Evolutionary conservation across 2,888 invertebrate genomes (phyloP).

Genomic region (Thelaira solivaga): DNA sequence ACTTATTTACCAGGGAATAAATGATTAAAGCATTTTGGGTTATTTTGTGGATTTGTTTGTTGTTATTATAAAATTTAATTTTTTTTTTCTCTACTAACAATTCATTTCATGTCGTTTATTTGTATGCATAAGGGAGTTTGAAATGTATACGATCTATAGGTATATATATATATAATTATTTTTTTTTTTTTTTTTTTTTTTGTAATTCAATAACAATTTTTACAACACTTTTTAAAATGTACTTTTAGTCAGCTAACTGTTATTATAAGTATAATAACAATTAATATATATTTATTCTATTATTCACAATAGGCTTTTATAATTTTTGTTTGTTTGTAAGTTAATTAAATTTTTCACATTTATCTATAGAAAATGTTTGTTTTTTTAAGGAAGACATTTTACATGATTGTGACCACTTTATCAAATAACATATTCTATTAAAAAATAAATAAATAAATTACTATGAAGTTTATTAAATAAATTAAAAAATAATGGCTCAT

Average conservation of each 20-base stretch:
- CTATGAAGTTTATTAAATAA: background rate
- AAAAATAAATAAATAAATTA: background rate
- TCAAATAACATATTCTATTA: background rate
- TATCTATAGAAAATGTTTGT: constrained; percentile 40
- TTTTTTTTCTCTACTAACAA: constrained; percentile 6
- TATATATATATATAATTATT: background rate
- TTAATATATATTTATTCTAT: constrained; percentile 17
- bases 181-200: constrained; percentile 1
- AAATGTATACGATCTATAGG: background rate
- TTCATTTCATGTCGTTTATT: background rate
- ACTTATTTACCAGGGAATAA: constrained; percentile 13
- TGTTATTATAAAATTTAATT: too few relatives aligned
- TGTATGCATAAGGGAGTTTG: background rate
- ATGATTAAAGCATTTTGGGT: constrained; percentile 53
- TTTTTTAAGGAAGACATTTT: constrained; percentile 69
- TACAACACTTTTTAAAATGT: constrained; percentile 13
- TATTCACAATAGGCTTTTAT: constrained; percentile 10
- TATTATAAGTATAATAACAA: constrained; percentile 30
- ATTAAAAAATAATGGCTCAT: too few relatives aligned
- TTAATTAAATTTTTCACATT: background rate
- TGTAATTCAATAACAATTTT: constrained; percentile 47
- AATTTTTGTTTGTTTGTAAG: background rate
- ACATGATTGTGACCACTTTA: constrained; percentile 72
- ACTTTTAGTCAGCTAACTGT: background rate
- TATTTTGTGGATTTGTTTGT: background rate